Conservation (phyloP, 2,797 vertebrate genomes). For the Geotrypetes seraphini region DNA sequence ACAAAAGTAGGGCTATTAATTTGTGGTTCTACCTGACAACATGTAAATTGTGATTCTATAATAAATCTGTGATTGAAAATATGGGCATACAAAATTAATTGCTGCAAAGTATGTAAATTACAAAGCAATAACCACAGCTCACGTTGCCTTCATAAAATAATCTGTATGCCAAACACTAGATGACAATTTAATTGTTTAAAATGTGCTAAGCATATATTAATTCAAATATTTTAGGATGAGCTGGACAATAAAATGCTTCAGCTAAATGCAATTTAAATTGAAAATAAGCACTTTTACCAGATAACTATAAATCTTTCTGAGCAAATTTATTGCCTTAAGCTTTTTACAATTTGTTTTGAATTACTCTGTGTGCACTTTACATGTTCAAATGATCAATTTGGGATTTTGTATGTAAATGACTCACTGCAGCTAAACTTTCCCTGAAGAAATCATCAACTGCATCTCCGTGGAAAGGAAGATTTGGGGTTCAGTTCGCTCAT, state of each 20-base stretch:
- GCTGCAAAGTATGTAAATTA: background rate
- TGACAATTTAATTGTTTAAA: conserved; percentile 15
- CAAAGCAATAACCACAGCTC: background rate
- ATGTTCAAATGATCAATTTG: conserved; percentile 9
- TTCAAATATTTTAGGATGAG: background rate
- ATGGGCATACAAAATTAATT: background rate
- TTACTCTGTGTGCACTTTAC: background rate
- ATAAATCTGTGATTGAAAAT: background rate
- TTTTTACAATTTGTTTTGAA: conserved; percentile 22
- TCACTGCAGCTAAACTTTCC: background rate
- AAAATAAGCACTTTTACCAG: conserved; percentile 11
- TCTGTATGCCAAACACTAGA: background rate
- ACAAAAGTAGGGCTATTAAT: background rate
- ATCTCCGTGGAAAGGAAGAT: no score
- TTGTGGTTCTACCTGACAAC: background rate
- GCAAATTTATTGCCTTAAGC: conserved; percentile 17
- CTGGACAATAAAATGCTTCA: background rate
- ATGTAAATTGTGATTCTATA: background rate
- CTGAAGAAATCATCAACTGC: background rate
- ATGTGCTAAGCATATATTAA: conserved; percentile 1
- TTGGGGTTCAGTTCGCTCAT: no score
- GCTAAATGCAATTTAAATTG: conserved; percentile 20
- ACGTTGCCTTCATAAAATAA: background rate
- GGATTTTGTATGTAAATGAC: background rate
- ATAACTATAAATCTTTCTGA: conserved; percentile 3